Evolutionary conservation across 2,113 vertebrate genomes (phyloP).

Genomic region (Dromaius novaehollandiae): DNA sequence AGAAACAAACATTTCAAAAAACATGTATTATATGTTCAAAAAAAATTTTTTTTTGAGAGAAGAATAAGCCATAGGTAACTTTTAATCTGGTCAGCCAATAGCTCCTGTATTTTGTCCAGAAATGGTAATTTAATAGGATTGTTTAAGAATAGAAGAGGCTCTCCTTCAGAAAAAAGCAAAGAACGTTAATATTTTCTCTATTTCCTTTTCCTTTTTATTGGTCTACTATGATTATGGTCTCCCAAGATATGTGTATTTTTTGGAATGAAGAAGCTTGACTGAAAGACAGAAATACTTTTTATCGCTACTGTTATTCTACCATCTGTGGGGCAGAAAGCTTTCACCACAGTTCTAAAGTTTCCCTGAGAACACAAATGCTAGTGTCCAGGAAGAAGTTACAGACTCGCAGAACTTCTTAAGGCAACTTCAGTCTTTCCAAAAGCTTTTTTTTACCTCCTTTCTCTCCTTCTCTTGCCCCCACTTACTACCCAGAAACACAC

Average conservation of each 20-base stretch:
- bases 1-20: background rate
- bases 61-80: background rate
- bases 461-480: background rate
- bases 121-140: background rate
- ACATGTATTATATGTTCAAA: background rate
- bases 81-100: background rate
- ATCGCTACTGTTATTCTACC: background rate
- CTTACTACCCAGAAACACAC: background rate
- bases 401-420: slow-evolving; percentile 18
- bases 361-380: background rate
- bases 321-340: background rate
- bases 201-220: background rate
- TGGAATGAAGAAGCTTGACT: background rate
- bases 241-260: background rate
- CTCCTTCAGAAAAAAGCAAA: background rate
- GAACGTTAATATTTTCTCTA: background rate
- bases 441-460: background rate
- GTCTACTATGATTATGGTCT: background rate
- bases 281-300: background rate
- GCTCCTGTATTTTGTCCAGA: background rate
- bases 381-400: background rate
- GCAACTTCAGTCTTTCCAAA: slow-evolving; percentile 50
- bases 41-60: too few species aligned
- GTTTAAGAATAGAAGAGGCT: background rate
- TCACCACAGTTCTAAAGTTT: background rate